Conservation (phyloP, 1,140 invertebrate species). For the Cydia amplana region DNA sequence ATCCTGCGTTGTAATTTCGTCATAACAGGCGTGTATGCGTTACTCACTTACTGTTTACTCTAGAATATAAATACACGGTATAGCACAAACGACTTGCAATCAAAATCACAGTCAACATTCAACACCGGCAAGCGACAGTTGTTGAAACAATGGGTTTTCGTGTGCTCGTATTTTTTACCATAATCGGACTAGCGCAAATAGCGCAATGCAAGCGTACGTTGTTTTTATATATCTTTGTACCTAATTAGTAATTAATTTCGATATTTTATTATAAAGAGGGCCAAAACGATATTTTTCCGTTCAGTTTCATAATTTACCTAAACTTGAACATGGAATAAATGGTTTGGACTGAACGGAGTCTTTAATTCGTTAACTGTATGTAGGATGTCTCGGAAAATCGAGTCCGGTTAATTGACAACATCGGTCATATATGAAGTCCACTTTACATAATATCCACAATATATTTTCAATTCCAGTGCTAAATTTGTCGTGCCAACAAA, state of each 20-base stretch:
- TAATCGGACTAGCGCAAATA: conserved; percentile 1
- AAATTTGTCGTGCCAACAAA: conserved; percentile 55
- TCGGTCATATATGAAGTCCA: no score
- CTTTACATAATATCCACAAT: not conserved
- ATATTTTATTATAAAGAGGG: no score
- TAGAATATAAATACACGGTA: not conserved
- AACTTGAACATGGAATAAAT: no score
- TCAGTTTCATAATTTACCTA: no score
- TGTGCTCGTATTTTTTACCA: not conserved
- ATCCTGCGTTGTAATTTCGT: conserved; percentile 23
- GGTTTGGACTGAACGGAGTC: no score
- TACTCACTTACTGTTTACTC: conserved; percentile 14
- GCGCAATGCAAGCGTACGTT: conserved; percentile 21
- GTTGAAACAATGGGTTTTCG: conserved; percentile 6
- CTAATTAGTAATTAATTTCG: no score
- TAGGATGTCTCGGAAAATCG: no score
- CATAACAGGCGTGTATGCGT: not conserved
- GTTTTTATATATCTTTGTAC: not conserved
- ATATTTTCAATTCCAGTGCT: conserved; percentile 49
- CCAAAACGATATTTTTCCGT: no score
- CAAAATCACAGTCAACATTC: conserved; percentile 11
- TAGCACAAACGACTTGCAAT: not conserved
- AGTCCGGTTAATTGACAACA: no score
- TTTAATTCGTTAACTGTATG: no score
- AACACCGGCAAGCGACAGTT: conserved; percentile 4